A percentile compares a stretch with the other conserved stretches of the same genome.
Evolutionary conservation across 2,113 vertebrate genomes (phyloP).

Genomic region (Prinia subflava): DNA sequence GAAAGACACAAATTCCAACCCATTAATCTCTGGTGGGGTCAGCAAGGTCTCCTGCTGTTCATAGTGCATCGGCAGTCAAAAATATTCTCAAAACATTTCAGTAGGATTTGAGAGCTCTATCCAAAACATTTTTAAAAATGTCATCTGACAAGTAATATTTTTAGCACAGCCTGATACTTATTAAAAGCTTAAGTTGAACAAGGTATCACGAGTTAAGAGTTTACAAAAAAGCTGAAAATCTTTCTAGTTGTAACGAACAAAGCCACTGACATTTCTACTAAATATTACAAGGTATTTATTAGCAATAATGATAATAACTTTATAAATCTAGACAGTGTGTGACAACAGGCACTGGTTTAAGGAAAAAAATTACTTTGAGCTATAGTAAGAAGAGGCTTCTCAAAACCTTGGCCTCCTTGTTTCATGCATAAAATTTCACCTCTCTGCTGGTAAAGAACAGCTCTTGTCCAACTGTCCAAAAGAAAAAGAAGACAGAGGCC

Average conservation of each 20-base stretch:
- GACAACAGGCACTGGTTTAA: not conserved
- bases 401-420: not conserved
- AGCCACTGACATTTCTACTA: not conserved
- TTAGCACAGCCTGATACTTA: not conserved
- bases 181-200: not conserved
- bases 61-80: conserved; percentile 4
- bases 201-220: not conserved
- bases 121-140: not conserved
- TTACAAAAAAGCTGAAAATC: not conserved
- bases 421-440: not conserved
- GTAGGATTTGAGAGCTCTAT: not conserved
- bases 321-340: not conserved
- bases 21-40: conserved; percentile 60
- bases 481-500: not conserved
- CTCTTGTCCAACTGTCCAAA: not conserved
- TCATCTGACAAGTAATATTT: conserved; percentile 2
- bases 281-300: not conserved
- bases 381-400: not conserved
- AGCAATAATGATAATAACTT: not conserved
- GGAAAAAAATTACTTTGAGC: not conserved
- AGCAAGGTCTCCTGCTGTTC: conserved; percentile 39
- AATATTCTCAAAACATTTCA: conserved; percentile 50
- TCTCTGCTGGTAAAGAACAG: not conserved
- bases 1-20: conserved; percentile 44
- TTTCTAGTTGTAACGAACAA: not conserved